Percentiles rank a stretch among this genome's conserved stretches.
phyloP scores from a whole-genome alignment of 1,140 invertebrate genomes.

The Drosophila azteca region DNA sequence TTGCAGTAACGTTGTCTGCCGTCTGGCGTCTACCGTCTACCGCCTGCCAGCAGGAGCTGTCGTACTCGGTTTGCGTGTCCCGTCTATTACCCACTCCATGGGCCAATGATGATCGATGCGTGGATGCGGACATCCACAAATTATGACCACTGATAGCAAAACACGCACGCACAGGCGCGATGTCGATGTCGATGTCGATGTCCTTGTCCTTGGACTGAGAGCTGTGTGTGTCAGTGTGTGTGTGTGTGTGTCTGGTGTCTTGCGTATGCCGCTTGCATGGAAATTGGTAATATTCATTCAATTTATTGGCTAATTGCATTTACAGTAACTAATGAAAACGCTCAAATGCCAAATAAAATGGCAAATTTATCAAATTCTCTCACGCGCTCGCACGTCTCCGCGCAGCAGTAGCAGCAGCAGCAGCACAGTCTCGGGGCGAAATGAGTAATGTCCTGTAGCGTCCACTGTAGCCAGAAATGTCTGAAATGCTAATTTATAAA shows the following conservation, averaged over 20 bases:
- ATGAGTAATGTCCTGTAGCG: constrained; percentile 58
- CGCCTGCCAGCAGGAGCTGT: constrained; percentile 24
- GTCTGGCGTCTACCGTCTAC: constrained; percentile 16
- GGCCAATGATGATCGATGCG: constrained; percentile 67
- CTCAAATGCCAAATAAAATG: constrained; percentile 75
- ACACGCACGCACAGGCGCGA: constrained; percentile 36
- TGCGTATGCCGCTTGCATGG: constrained; percentile 51
- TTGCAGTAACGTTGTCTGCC: constrained; percentile 29
- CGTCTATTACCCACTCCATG: constrained; percentile 28
- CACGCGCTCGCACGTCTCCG: constrained; percentile 23
- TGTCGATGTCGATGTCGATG: not conserved
- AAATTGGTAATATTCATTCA: constrained; percentile 73
- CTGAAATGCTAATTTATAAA: constrained; percentile 64
- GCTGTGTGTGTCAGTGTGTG: too few species aligned
- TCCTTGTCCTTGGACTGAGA: constrained; percentile 37
- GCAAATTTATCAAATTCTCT: constrained; percentile 67
- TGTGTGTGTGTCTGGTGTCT: constrained; percentile 9
- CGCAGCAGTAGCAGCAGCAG: too few species aligned
- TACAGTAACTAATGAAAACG: constrained; percentile 66
- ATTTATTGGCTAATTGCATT: constrained; percentile 81
- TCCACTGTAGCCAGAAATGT: constrained; percentile 35
- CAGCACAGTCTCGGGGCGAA: constrained; percentile 12
- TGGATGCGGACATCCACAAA: constrained; percentile 52
- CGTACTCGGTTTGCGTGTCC: constrained; percentile 34
- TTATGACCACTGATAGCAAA: constrained; percentile 62